Conservation (phyloP, 2,888 invertebrate genomes). For the Auanema sp. region DNA sequence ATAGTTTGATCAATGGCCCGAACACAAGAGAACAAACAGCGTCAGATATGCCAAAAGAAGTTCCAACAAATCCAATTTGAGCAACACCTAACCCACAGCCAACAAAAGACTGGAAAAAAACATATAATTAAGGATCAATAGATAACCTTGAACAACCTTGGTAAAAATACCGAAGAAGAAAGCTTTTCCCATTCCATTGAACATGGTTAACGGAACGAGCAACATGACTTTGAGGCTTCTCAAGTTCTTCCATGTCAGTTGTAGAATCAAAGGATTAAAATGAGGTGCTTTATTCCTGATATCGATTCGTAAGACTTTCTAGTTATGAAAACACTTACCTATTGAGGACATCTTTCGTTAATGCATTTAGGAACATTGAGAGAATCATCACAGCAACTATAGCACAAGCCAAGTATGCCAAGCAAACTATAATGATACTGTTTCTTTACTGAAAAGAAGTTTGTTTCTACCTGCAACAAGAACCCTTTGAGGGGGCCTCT, state of each 20-base stretch:
- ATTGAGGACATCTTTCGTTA: conserved; percentile 74
- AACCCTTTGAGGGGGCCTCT: conserved; percentile 76
- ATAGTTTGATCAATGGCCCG: conserved; percentile 76
- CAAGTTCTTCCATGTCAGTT: conserved; percentile 82
- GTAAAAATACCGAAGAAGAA: conserved; percentile 81
- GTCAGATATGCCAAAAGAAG: conserved; percentile 91
- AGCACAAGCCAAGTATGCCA: conserved; percentile 84
- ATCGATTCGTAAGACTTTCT: not conserved
- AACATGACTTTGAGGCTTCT: conserved; percentile 75
- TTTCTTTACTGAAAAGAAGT: conserved; percentile 5
- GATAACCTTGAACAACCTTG: conserved; percentile 61
- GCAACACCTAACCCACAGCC: conserved; percentile 73
- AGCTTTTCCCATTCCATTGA: conserved; percentile 96
- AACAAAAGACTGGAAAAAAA: conserved; percentile 54
- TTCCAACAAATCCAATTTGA: conserved; percentile 94
- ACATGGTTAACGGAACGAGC: conserved; percentile 89
- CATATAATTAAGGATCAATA: not conserved
- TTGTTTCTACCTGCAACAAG: conserved; percentile 27
- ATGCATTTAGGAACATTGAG: conserved; percentile 83
- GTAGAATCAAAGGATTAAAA: conserved; percentile 34
- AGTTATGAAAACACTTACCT: conserved; percentile 21
- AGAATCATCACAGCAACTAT: conserved; percentile 83
- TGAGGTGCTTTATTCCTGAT: conserved; percentile 26
- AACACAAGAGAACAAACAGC: conserved; percentile 87
- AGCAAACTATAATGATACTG: conserved; percentile 65